phyloP scores from a whole-genome alignment of 2,797 vertebrate species.

The Lateolabrax maculatus region DNA sequence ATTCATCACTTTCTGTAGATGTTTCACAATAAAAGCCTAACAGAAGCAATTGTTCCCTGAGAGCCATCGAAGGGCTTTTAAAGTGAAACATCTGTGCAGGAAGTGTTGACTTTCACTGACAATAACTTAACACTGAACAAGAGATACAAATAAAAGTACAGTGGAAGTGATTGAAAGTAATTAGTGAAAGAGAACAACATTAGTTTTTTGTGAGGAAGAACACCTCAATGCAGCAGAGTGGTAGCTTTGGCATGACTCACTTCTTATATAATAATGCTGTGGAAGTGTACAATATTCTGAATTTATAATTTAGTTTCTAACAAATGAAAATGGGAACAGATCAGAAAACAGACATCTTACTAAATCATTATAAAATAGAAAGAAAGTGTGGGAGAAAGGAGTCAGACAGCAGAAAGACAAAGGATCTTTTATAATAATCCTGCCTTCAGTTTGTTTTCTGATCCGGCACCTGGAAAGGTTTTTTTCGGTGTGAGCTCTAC shows the following conservation, averaged over 20 bases:
- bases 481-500: no score
- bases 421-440: background rate
- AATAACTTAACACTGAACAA: no score
- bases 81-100: background rate
- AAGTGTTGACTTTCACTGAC: background rate
- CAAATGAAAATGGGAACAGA: background rate
- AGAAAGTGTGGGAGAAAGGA: background rate
- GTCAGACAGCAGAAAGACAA: background rate
- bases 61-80: background rate
- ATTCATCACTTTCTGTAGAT: background rate
- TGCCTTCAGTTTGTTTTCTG: background rate
- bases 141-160: background rate
- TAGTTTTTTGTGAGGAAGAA: no score
- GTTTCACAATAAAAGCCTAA: background rate
- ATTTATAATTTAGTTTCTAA: background rate
- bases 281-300: background rate
- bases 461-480: no score
- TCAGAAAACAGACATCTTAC: background rate
- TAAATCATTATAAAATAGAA: background rate
- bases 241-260: background rate
- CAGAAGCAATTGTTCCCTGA: no score
- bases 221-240: no score
- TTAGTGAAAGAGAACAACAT: background rate
- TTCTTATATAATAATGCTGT: background rate
- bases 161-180: background rate